Evolutionary conservation across 2,888 invertebrate genomes (phyloP).

Genomic region (Coleophora deauratella): DNA sequence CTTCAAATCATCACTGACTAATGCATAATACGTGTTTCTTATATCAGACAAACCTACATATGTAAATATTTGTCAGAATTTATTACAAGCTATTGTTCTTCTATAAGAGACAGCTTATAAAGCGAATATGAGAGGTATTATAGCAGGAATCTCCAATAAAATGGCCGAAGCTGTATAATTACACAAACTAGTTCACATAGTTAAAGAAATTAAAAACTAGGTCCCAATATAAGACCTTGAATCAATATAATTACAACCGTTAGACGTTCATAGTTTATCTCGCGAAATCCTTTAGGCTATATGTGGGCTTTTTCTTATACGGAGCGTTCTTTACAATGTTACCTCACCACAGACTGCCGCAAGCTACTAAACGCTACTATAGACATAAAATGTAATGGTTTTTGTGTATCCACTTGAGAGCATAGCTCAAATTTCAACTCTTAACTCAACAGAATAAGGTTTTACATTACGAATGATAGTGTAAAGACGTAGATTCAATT

Average conservation of each 20-base stretch:
- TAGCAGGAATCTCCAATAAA: no score
- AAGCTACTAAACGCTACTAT: constrained; percentile 69
- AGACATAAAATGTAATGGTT: constrained; percentile 56
- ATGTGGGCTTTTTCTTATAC: constrained; percentile 41
- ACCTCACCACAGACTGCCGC: constrained; percentile 60
- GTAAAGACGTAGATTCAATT: constrained; percentile 39
- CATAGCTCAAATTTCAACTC: constrained; percentile 22
- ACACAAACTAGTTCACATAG: constrained; percentile 11
- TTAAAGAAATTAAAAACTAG: constrained; percentile 34
- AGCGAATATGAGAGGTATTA: neutral
- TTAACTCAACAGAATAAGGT: constrained; percentile 26
- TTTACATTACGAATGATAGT: constrained; percentile 18
- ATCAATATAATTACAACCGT: constrained; percentile 47
- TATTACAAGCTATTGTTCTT: constrained; percentile 29
- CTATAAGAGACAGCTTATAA: constrained; percentile 11
- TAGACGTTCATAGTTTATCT: constrained; percentile 37
- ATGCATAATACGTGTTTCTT: constrained; percentile 30
- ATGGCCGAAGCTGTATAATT: constrained; percentile 9
- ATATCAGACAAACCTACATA: constrained; percentile 17
- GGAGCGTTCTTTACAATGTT: constrained; percentile 46
- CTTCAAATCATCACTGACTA: constrained; percentile 12
- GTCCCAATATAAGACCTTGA: constrained; percentile 36
- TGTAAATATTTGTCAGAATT: constrained; percentile 32
- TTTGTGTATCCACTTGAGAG: constrained; percentile 29
- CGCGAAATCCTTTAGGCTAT: constrained; percentile 37